phyloP scores from a whole-genome alignment of 2,888 invertebrate genomes.

The Lasioglossum oenotherae region DNA sequence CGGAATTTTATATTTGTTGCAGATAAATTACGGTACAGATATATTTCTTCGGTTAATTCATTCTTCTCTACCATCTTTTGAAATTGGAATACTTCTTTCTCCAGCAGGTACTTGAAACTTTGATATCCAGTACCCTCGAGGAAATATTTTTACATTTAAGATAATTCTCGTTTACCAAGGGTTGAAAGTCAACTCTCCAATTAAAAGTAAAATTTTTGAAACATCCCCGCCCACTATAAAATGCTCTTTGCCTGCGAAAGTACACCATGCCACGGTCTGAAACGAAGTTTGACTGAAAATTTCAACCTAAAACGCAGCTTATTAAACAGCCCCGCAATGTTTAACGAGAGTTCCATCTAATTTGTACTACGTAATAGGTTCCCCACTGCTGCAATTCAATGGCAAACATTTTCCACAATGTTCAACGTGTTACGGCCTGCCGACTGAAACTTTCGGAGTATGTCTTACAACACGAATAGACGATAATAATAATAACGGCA shows the following conservation, averaged over 20 bases:
- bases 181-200: neutral
- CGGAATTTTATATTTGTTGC: too few relatives aligned
- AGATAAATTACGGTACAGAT: too few relatives aligned
- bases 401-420: neutral
- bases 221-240: neutral
- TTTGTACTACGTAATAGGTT: neutral
- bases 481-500: neutral
- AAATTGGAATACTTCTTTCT: neutral
- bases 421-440: neutral
- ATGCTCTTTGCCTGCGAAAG: neutral
- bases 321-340: neutral
- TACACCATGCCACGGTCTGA: neutral
- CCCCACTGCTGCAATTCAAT: neutral
- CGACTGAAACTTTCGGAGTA: neutral
- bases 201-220: neutral
- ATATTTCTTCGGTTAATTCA: too few relatives aligned
- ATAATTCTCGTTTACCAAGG: neutral
- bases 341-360: neutral
- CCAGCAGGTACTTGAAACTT: neutral
- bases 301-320: neutral
- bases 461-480: neutral
- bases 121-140: neutral
- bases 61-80: too few relatives aligned
- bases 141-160: neutral
- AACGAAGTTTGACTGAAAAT: neutral